phyloP scores from a whole-genome alignment of 2,113 vertebrate species.

The Thinocorus orbignyianus region DNA sequence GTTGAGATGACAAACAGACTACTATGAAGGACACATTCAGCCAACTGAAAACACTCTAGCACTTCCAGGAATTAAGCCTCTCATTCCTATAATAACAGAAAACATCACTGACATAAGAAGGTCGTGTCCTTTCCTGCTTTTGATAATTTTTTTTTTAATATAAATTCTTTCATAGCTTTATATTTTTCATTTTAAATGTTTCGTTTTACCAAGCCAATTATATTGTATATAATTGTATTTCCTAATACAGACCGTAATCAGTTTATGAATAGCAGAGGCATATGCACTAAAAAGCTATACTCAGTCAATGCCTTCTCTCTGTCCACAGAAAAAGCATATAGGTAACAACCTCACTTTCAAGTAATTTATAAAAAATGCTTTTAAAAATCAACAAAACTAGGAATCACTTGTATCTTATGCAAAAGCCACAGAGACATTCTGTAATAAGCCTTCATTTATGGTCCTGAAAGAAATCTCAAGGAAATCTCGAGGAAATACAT shows the following conservation, averaged over 20 bases:
- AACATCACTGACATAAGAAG: constrained; percentile 2
- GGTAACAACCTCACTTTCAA: neutral
- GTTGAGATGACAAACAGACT: constrained; percentile 63
- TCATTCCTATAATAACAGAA: constrained; percentile 48
- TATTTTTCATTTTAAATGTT: neutral
- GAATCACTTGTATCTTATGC: neutral
- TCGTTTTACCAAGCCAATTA: neutral
- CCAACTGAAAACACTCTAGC: constrained; percentile 29
- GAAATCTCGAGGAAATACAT: neutral
- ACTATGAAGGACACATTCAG: constrained; percentile 13
- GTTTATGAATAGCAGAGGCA: neutral
- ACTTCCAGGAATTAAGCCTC: constrained; percentile 63
- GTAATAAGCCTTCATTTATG: neutral
- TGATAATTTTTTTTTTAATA: constrained; percentile 1
- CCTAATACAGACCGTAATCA: neutral
- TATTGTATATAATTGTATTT: neutral
- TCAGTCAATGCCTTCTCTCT: neutral
- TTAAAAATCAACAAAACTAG: neutral
- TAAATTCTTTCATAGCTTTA: neutral
- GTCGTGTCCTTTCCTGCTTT: constrained; percentile 9
- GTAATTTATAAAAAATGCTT: neutral
- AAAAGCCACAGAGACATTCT: neutral
- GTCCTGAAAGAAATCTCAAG: neutral
- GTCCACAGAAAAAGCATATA: neutral
- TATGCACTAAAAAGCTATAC: neutral